These are phyloP conservation scores for Eilema depressum DNA, from an alignment of 2,888 invertebrate genomes.

Conservation along the genomic window DNA sequence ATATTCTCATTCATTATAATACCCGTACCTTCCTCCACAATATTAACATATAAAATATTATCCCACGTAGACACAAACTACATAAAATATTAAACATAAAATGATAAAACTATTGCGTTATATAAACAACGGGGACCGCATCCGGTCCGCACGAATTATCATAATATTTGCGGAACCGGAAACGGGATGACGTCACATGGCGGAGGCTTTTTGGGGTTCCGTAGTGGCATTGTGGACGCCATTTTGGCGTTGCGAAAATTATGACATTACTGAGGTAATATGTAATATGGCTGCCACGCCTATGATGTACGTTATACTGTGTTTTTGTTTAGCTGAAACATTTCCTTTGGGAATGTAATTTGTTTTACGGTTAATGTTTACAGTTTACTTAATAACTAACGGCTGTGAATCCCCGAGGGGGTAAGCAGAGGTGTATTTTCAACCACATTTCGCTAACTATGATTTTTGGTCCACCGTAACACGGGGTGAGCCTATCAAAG, in stretches of 20 bases:
- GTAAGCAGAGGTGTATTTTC: no score
- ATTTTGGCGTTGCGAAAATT: conserved; percentile 31
- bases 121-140: conserved; percentile 46
- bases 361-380: neutral
- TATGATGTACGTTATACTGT: neutral
- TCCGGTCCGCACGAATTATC: conserved; percentile 57
- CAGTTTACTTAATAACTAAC: no score
- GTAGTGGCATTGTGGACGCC: conserved; percentile 38
- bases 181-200: conserved; percentile 52
- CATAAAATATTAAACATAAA: conserved; percentile 44
- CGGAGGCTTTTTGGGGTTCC: conserved; percentile 48
- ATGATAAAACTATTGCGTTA: conserved; percentile 50
- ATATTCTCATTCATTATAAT: neutral
- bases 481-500: no score
- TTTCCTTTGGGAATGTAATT: neutral
- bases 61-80: conserved; percentile 25
- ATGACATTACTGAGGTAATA: conserved; percentile 19
- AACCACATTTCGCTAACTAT: no score
- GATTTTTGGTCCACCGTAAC: no score
- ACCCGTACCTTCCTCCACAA: conserved; percentile 2
- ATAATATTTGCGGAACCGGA: conserved; percentile 62
- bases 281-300: neutral
- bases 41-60: conserved; percentile 11
- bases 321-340: neutral
- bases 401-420: no score